phyloP scores from a whole-genome alignment of 2,797 vertebrate species.

The Megaceryle alcyon region DNA sequence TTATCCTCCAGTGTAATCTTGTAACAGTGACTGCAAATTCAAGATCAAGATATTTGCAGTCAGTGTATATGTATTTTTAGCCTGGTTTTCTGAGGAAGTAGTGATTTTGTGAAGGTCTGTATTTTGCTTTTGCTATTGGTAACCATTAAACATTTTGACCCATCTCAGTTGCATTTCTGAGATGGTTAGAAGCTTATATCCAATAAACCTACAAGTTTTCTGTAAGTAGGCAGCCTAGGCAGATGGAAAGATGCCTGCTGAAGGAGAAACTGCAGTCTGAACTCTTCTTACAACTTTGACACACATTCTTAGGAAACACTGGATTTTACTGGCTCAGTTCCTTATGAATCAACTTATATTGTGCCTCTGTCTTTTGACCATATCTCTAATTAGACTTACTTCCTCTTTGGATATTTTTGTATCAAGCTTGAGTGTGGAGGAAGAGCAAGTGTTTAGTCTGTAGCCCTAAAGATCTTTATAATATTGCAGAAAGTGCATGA shows the following conservation, averaged over 20 bases:
- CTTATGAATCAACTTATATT: neutral
- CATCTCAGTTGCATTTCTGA: neutral
- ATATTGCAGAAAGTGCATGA: neutral
- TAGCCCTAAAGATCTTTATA: neutral
- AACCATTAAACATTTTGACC: neutral
- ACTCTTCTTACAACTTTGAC: neutral
- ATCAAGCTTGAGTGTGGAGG: neutral
- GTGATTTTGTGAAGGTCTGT: neutral
- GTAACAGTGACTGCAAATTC: neutral
- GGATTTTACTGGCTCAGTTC: neutral
- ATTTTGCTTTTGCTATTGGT: neutral
- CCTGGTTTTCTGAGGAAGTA: neutral
- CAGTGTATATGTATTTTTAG: neutral
- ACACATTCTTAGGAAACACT: neutral
- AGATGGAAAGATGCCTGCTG: neutral
- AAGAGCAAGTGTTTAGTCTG: neutral
- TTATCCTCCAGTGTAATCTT: neutral
- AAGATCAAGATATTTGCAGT: neutral
- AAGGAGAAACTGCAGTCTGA: neutral
- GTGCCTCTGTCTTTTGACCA: neutral
- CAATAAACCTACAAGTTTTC: neutral
- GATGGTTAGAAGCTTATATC: neutral
- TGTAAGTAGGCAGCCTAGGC: neutral
- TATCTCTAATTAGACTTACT: neutral
- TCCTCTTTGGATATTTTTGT: slow-evolving; percentile 3